phyloP scores from a whole-genome alignment of 2,888 invertebrate species.

The Chymomyza caudatula region DNA sequence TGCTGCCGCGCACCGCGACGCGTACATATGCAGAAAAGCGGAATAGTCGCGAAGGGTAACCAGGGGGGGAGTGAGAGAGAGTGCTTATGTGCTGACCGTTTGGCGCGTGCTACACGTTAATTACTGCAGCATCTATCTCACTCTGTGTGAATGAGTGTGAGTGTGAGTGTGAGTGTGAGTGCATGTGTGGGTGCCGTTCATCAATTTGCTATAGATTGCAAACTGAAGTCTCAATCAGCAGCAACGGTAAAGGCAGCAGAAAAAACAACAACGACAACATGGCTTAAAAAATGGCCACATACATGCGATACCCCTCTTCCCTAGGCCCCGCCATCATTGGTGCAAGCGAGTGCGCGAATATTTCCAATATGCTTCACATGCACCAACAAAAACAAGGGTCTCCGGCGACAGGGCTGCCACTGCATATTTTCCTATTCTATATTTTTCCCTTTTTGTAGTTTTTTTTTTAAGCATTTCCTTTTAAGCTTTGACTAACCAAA shows the following conservation, averaged over 20 bases:
- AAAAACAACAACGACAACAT: conserved; percentile 1
- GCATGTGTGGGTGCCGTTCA: conserved; percentile 52
- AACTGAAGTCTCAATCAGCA: conserved; percentile 67
- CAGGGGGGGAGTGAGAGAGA: neutral
- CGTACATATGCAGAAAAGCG: neutral
- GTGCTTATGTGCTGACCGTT: conserved; percentile 50
- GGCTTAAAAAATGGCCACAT: neutral
- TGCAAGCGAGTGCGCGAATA: conserved; percentile 11
- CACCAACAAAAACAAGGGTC: conserved; percentile 7
- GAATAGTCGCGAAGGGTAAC: neutral
- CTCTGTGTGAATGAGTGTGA: conserved; percentile 12
- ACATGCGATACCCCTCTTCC: conserved; percentile 2
- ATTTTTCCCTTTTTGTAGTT: conserved; percentile 4
- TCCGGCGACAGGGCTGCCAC: neutral
- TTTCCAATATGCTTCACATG: conserved; percentile 51
- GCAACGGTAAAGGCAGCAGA: conserved; percentile 22
- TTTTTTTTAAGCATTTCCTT: conserved; percentile 10
- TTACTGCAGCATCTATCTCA: conserved; percentile 45
- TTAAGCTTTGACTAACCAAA: conserved; percentile 18
- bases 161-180: conserved; percentile 1
- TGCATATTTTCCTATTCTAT: conserved; percentile 1
- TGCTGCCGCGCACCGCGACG: conserved; percentile 44
- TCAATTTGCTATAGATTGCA: conserved; percentile 69
- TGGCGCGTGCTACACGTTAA: conserved; percentile 63
- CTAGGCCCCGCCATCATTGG: neutral